A percentile compares a stretch with the other conserved stretches of the same genome.
phyloP scores from a whole-genome alignment of 1,140 invertebrate species.

The Drosophila carrolli region DNA sequence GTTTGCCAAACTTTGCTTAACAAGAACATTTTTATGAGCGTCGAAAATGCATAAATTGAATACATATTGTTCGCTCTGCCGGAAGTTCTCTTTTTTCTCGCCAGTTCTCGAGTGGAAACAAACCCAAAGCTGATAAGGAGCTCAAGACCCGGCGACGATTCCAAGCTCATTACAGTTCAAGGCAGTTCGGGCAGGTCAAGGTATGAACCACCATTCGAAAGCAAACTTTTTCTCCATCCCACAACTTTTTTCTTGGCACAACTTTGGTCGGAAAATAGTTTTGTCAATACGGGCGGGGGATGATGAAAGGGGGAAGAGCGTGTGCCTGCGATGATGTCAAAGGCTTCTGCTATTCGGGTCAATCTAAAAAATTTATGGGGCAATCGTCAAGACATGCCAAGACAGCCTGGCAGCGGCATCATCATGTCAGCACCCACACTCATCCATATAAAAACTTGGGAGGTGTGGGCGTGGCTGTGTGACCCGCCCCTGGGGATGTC shows the following conservation, averaged over 20 bases:
- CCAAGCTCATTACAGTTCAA: conserved; percentile 52
- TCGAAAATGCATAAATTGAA: conserved; percentile 47
- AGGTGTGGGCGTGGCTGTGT: conserved; percentile 8
- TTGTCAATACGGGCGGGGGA: conserved; percentile 33
- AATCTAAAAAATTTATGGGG: conserved; percentile 74
- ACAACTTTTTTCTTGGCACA: conserved; percentile 15
- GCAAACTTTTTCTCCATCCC: conserved; percentile 18
- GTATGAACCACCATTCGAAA: conserved; percentile 8
- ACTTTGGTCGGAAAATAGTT: conserved; percentile 35
- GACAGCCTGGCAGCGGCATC: conserved; percentile 39
- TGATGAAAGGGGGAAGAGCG: not conserved
- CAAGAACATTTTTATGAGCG: conserved; percentile 46
- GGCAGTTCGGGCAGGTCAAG: conserved; percentile 25
- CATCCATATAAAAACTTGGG: not conserved
- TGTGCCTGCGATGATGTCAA: conserved; percentile 65
- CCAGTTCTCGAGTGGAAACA: not conserved
- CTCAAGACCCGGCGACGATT: conserved; percentile 19
- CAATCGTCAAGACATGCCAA: conserved; percentile 70
- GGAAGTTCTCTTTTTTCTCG: conserved; percentile 3
- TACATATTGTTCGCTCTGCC: conserved; percentile 10
- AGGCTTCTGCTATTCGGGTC: conserved; percentile 68
- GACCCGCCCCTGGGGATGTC: conserved; percentile 14
- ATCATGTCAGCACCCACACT: conserved; percentile 52
- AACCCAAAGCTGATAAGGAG: conserved; percentile 28
- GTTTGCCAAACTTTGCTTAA: conserved; percentile 70